These are phyloP conservation scores for Macrostomum lignano DNA, from an alignment of 1,140 invertebrate genomes.

Conservation along the genomic window DNA sequence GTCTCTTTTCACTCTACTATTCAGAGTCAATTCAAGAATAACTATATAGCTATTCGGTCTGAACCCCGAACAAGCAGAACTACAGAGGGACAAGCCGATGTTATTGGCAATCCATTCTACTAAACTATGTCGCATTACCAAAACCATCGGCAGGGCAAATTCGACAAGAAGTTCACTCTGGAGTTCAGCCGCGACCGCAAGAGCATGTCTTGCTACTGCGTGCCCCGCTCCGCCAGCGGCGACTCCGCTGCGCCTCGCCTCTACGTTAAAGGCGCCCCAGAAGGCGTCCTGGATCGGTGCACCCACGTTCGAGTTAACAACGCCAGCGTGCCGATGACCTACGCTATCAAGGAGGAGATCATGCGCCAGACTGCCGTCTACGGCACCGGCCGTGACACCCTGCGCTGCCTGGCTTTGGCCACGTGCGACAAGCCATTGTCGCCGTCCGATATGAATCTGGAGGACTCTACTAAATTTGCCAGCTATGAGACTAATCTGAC, in stretches of 20 bases:
- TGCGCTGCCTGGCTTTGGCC: conserved; percentile 82
- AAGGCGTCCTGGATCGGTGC: conserved; percentile 87
- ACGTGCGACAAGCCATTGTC: conserved; percentile 66
- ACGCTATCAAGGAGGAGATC: conserved; percentile 64
- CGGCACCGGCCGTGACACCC: conserved; percentile 80
- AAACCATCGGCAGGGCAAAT: too few species aligned
- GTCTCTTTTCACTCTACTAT: too few species aligned
- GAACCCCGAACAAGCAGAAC: too few species aligned
- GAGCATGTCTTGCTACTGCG: conserved; percentile 90
- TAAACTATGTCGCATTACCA: too few species aligned
- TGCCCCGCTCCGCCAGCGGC: conserved; percentile 33
- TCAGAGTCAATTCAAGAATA: too few species aligned
- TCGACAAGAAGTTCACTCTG: conserved; percentile 57
- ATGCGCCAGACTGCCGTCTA: conserved; percentile 69
- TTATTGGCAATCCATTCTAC: too few species aligned
- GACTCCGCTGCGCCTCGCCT: conserved; percentile 54
- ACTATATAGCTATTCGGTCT: too few species aligned
- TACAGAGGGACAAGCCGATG: too few species aligned
- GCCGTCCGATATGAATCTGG: conserved; percentile 63
- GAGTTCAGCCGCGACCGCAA: conserved; percentile 99
- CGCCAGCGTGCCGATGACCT: conserved; percentile 65
- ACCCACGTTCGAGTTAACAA: conserved; percentile 74
- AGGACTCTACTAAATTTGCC: conserved; percentile 77
- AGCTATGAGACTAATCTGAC: conserved; percentile 73
- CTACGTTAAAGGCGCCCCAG: conserved; percentile 74